Evolutionary conservation across 2,888 invertebrate genomes (phyloP).

Genomic region (Zygaena filipendulae): DNA sequence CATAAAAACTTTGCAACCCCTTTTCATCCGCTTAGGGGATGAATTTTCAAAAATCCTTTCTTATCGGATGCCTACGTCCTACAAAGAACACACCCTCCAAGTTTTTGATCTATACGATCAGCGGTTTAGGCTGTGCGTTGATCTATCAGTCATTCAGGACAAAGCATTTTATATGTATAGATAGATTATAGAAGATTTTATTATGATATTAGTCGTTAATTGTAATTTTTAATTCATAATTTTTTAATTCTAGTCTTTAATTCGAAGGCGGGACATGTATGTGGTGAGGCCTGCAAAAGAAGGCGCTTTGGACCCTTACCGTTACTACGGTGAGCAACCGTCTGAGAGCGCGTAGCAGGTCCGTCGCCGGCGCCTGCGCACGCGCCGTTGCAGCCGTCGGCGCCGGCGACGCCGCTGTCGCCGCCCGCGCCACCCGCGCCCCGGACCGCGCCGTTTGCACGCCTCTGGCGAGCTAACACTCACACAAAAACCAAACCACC

Average conservation of each 20-base stretch:
- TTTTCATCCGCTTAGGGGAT: too few relatives aligned
- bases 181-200: too few relatives aligned
- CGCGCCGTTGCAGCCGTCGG: conserved; percentile 14
- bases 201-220: too few relatives aligned
- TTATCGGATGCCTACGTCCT: too few relatives aligned
- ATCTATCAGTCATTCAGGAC: too few relatives aligned
- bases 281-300: conserved; percentile 70
- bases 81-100: too few relatives aligned
- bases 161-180: too few relatives aligned
- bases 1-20: too few relatives aligned
- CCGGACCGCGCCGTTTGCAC: conserved; percentile 17
- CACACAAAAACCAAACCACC: conserved; percentile 50
- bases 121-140: too few relatives aligned
- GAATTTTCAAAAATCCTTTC: too few relatives aligned
- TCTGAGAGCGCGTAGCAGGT: conserved; percentile 33
- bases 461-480: conserved; percentile 29
- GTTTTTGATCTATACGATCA: too few relatives aligned
- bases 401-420: conserved; percentile 17
- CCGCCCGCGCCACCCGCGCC: conserved; percentile 15
- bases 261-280: conserved; percentile 71
- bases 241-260: conserved; percentile 66
- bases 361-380: conserved; percentile 13
- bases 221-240: conserved; percentile 6
- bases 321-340: conserved; percentile 65
- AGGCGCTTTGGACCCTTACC: conserved; percentile 68